phyloP scores from a whole-genome alignment of 2,797 vertebrate genomes.

The Serranus cabrilla region DNA sequence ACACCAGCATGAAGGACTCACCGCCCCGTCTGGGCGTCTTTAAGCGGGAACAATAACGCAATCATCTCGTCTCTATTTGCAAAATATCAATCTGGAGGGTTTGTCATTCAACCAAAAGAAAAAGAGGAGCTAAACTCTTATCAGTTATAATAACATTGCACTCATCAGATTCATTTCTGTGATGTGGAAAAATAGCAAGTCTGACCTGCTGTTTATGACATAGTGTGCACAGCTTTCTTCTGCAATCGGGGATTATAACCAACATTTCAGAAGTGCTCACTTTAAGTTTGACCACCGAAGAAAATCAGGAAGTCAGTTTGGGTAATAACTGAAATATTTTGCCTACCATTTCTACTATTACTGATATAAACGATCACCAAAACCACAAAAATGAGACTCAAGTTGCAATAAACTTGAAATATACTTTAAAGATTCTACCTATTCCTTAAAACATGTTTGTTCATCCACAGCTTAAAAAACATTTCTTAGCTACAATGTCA shows the following conservation, averaged over 20 bases:
- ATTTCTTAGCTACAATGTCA: too few species aligned
- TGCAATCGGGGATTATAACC: background rate
- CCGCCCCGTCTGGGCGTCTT: constrained; percentile 7
- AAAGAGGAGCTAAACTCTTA: constrained; percentile 8
- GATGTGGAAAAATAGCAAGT: background rate
- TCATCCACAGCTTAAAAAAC: too few species aligned
- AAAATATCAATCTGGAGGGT: background rate
- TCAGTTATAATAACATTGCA: background rate
- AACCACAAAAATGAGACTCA: background rate
- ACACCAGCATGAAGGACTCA: constrained; percentile 25
- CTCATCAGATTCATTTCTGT: background rate
- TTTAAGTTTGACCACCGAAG: background rate
- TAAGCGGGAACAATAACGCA: background rate
- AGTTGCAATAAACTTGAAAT: background rate
- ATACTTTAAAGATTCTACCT: too few species aligned
- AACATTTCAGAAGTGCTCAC: background rate
- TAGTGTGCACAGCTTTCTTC: background rate
- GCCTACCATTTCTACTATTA: background rate
- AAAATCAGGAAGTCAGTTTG: background rate
- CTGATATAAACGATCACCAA: background rate
- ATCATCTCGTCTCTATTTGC: constrained; percentile 9
- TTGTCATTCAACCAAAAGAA: background rate
- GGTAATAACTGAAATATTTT: background rate
- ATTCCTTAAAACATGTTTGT: too few species aligned
- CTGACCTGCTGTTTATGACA: background rate